Evolutionary conservation across 2,797 vertebrate species (phyloP), one percentile per base, ranked within the genome.

Genomic region (Sebastes flavidus): DNA sequence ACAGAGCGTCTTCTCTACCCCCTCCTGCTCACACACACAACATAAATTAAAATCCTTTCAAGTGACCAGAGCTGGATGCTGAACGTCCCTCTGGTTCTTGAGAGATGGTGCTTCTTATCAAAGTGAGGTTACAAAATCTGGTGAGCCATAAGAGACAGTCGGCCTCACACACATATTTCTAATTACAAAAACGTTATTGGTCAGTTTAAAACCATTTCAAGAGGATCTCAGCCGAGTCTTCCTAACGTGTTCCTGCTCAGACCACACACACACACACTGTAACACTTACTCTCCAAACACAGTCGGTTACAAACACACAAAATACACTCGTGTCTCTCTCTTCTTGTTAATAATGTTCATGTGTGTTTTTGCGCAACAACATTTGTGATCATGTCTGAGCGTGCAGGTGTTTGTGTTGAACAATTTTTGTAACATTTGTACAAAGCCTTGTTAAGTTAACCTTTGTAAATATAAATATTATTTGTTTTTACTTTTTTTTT

Each of bases 361-460:
- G 75, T 75, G 77, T 90, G 91, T 91, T 84, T 42, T 42, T 85
- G 90, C 77, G 78, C 88, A 72, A 78, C 89, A 83, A 83, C 85
- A 71, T 81, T 58, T 60, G 90, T 93, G 84, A 82, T 62, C 55
- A 72, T 79, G 90, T 92, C 80, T 61, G 84, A 89, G 91, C 54
- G 88, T 94, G 87, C 89, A 90, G 86, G 84, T 89, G 87, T 91
- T 91, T 90, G 91, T 92, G 84, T 91, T 82, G 78, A 93, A 88
- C 74, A 60, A 72, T 94, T 89, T 52, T 96, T 97, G 95, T 96
- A 97, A 95, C 94, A 96, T 96, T 96, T 96, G 95, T 96, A 96
- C 91, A 96, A 94, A 96, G 93, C 93, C 92, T 96, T 95, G 94
- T 95, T 96, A 96, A 96, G 94, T 96, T 96, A 96, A 96, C 95